Conservation (phyloP, 2,888 invertebrate genomes). For the Stenchaetothrips biformis region DNA sequence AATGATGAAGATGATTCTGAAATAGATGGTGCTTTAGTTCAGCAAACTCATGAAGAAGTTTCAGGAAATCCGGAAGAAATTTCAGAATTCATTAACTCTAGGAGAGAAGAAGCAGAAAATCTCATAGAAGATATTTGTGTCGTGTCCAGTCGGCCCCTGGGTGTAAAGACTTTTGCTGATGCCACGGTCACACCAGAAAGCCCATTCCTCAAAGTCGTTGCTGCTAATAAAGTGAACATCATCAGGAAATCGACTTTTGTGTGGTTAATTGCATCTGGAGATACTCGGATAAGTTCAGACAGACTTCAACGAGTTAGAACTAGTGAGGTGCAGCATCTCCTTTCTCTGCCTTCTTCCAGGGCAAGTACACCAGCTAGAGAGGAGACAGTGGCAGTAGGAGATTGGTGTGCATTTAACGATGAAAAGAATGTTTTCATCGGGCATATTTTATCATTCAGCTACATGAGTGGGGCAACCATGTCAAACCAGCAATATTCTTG, state of each 20-base stretch:
- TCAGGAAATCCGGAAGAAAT: background rate
- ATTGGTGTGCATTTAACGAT: background rate
- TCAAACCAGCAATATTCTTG: background rate
- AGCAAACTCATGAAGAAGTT: background rate
- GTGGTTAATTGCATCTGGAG: background rate
- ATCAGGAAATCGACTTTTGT: background rate
- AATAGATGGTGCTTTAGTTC: background rate
- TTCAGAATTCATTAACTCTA: background rate
- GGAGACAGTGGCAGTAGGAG: background rate
- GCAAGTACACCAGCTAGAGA: background rate
- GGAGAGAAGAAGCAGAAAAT: background rate
- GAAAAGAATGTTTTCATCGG: background rate
- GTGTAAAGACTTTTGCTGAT: background rate
- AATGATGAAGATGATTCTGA: background rate
- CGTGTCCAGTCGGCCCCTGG: background rate
- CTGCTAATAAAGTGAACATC: background rate
- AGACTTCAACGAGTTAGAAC: background rate
- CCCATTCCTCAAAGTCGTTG: background rate
- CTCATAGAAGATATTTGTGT: background rate
- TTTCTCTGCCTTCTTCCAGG: background rate
- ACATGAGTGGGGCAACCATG: background rate
- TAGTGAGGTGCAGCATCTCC: background rate
- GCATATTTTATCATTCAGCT: background rate
- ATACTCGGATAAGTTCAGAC: background rate
- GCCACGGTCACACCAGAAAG: background rate